These are phyloP conservation scores for Amphibalanus amphitrite DNA, from an alignment of 1,140 invertebrate genomes.

Conservation along the genomic window DNA sequence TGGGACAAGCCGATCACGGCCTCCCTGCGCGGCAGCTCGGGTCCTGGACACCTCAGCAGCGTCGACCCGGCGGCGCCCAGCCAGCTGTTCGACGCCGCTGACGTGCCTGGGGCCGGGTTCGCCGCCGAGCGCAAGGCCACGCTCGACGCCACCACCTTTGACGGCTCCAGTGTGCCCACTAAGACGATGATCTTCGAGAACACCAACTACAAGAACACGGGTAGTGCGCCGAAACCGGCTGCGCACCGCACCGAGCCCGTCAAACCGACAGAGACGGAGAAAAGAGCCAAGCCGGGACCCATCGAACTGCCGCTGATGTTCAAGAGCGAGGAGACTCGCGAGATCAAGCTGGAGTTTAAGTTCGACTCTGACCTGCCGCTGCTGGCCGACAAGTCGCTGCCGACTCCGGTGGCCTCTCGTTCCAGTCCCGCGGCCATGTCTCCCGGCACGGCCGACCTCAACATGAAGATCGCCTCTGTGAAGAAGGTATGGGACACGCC, in stretches of 20 bases:
- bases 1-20: slow-evolving; percentile 67
- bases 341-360: slow-evolving; percentile 79
- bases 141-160: slow-evolving; percentile 30
- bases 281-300: slow-evolving; percentile 28
- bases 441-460: slow-evolving; percentile 65
- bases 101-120: background rate
- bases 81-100: background rate
- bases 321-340: slow-evolving; percentile 48
- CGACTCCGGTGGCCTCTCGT: slow-evolving; percentile 32
- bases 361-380: slow-evolving; percentile 50
- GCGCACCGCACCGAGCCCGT: slow-evolving; percentile 34
- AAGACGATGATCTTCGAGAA: slow-evolving; percentile 84
- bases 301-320: slow-evolving; percentile 41
- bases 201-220: slow-evolving; percentile 58
- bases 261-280: slow-evolving; percentile 16
- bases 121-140: slow-evolving; percentile 7
- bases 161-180: slow-evolving; percentile 55
- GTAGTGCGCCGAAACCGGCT: slow-evolving; percentile 17
- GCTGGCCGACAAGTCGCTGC: slow-evolving; percentile 46
- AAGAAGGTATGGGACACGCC: slow-evolving; percentile 66
- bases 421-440: slow-evolving; percentile 39
- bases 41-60: slow-evolving; percentile 15
- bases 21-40: slow-evolving; percentile 25
- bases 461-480: slow-evolving; percentile 82
- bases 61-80: background rate